phyloP scores from a whole-genome alignment of 2,797 vertebrate genomes.

The Oreortyx pictus region DNA sequence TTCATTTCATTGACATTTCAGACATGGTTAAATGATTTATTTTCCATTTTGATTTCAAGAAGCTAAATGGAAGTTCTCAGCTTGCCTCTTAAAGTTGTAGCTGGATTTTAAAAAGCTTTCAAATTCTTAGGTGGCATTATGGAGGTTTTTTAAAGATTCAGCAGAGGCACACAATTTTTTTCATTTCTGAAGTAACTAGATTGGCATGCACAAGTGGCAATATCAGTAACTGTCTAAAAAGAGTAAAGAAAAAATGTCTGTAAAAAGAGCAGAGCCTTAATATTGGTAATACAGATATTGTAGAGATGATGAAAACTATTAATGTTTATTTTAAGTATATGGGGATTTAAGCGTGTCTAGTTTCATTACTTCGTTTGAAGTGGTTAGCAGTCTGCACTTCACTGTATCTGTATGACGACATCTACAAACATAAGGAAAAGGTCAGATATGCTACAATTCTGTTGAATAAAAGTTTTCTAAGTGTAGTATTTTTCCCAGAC shows the following conservation, averaged over 20 bases:
- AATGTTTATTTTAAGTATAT: background rate
- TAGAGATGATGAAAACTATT: background rate
- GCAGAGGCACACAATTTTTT: background rate
- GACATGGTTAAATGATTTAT: background rate
- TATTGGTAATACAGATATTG: background rate
- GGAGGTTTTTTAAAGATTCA: background rate
- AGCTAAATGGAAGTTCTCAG: conserved; percentile 4
- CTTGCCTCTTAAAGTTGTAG: background rate
- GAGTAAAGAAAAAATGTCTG: background rate
- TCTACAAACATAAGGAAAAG: conserved; percentile 38
- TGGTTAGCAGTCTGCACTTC: background rate
- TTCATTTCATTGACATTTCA: conserved; percentile 58
- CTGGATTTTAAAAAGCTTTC: background rate
- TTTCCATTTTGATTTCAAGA: conserved; percentile 17
- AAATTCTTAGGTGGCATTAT: background rate
- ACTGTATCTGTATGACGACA: background rate
- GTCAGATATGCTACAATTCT: conserved; percentile 6
- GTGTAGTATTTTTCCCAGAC: conserved; percentile 21
- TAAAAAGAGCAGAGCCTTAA: background rate
- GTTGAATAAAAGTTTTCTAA: conserved; percentile 9
- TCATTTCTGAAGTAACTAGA: background rate
- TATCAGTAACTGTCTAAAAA: background rate
- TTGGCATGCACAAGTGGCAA: background rate
- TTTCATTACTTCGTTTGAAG: background rate
- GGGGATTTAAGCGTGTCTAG: background rate